phyloP scores from a whole-genome alignment of 2,888 invertebrate species.

The Eristalinus aeneus region DNA sequence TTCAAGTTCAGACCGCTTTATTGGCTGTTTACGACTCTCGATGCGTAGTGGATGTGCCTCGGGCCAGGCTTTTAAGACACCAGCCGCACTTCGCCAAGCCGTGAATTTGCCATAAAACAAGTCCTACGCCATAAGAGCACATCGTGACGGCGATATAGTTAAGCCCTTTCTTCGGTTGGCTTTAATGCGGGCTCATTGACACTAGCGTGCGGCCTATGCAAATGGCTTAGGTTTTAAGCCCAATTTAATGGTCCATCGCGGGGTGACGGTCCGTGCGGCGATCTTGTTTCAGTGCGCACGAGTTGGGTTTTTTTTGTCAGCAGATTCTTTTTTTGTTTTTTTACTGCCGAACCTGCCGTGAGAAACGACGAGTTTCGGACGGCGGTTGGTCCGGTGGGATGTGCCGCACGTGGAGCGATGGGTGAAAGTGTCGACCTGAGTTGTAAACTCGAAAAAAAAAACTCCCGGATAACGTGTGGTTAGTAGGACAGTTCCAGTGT shows the following conservation, averaged over 20 bases:
- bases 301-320: not conserved
- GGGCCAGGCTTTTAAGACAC: not conserved
- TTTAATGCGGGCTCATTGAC: slow-evolving; percentile 6
- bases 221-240: not conserved
- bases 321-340: not conserved
- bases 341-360: not conserved
- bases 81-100: not conserved
- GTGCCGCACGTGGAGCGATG: not conserved
- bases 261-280: not conserved
- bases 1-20: slow-evolving; percentile 39
- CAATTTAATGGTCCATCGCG: not conserved
- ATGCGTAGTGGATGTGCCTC: not conserved
- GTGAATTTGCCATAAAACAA: slow-evolving; percentile 17
- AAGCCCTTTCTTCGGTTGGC: slow-evolving; percentile 12
- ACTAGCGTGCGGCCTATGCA: not conserved
- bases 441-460: not conserved
- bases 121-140: slow-evolving; percentile 11
- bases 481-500: not conserved
- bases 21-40: slow-evolving; percentile 36
- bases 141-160: slow-evolving; percentile 26
- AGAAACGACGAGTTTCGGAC: not conserved
- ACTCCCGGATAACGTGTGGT: not conserved
- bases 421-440: not conserved
- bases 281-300: not conserved
- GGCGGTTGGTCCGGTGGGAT: not conserved